These are phyloP conservation scores for Nesoenas mayeri DNA, from an alignment of 2,113 vertebrate genomes.

Conservation along the genomic window DNA sequence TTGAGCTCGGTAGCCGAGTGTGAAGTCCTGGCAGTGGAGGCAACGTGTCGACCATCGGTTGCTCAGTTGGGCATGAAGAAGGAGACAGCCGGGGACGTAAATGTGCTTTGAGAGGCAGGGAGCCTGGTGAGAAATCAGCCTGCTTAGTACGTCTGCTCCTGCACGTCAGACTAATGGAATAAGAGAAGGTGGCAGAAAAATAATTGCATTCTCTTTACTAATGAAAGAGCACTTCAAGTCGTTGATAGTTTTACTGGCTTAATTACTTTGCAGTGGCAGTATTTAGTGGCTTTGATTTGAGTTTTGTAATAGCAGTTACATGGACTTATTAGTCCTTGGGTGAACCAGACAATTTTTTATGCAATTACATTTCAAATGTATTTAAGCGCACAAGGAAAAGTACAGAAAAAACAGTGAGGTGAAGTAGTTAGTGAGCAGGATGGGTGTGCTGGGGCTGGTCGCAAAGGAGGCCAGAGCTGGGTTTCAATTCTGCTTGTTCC, in stretches of 20 bases:
- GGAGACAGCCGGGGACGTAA: accelerated
- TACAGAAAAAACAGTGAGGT: background rate
- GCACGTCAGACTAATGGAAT: background rate
- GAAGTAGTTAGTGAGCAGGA: background rate
- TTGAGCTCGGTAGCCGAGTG: accelerated
- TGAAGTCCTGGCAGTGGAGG: accelerated
- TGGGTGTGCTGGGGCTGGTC: background rate
- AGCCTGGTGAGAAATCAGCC: background rate
- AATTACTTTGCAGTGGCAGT: slow-evolving; percentile 3
- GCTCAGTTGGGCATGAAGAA: background rate
- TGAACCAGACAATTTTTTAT: background rate
- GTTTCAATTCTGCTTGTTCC: background rate
- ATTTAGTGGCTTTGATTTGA: background rate
- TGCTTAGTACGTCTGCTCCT: background rate
- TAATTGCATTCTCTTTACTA: slow-evolving; percentile 46
- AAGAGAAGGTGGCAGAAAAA: slow-evolving; percentile 3
- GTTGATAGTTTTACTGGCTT: background rate
- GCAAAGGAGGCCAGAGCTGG: background rate
- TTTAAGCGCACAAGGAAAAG: background rate
- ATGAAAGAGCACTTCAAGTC: slow-evolving; percentile 17
- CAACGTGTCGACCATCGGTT: background rate
- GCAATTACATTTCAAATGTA: background rate
- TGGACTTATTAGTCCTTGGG: background rate
- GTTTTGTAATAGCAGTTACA: background rate
- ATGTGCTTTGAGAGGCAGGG: background rate